Evolutionary conservation across 1,140 invertebrate species (phyloP).

Genomic region (Cephus cinctus): DNA sequence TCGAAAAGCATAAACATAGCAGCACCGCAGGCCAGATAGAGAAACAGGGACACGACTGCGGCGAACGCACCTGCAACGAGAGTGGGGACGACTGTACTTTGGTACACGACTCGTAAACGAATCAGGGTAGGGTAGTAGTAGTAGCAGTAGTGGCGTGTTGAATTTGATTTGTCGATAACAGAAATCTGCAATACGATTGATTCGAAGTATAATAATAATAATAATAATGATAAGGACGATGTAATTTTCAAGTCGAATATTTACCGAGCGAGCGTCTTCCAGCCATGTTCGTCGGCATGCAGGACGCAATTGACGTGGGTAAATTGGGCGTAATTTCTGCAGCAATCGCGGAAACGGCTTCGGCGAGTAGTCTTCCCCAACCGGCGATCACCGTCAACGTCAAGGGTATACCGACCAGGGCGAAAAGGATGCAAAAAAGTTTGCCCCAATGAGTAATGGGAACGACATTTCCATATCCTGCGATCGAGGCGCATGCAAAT

Average conservation of each 20-base stretch:
- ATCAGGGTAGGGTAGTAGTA: too few species aligned
- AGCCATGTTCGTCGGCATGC: slow-evolving; percentile 32
- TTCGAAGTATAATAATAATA: too few species aligned
- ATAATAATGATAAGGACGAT: too few species aligned
- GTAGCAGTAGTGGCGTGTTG: too few species aligned
- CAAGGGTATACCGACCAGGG: slow-evolving; percentile 89
- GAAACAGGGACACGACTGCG: slow-evolving; percentile 70
- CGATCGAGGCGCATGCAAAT: slow-evolving; percentile 29
- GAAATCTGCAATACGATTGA: too few species aligned
- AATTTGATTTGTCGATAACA: too few species aligned
- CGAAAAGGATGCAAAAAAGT: slow-evolving; percentile 89
- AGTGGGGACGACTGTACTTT: neutral
- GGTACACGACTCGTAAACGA: too few species aligned
- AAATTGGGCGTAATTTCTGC: slow-evolving; percentile 28
- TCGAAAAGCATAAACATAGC: slow-evolving; percentile 76
- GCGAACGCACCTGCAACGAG: slow-evolving; percentile 57
- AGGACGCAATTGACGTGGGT: slow-evolving; percentile 21
- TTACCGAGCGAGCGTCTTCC: slow-evolving; percentile 38
- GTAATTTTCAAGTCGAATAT: neutral
- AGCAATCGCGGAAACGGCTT: slow-evolving; percentile 59
- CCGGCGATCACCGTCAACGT: slow-evolving; percentile 92
- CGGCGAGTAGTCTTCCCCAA: slow-evolving; percentile 84
- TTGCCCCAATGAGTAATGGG: slow-evolving; percentile 83
- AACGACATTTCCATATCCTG: slow-evolving; percentile 95
- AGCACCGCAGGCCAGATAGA: slow-evolving; percentile 77